Conservation (phyloP, 2,888 invertebrate genomes). For the Allophyes oxyacanthae region DNA sequence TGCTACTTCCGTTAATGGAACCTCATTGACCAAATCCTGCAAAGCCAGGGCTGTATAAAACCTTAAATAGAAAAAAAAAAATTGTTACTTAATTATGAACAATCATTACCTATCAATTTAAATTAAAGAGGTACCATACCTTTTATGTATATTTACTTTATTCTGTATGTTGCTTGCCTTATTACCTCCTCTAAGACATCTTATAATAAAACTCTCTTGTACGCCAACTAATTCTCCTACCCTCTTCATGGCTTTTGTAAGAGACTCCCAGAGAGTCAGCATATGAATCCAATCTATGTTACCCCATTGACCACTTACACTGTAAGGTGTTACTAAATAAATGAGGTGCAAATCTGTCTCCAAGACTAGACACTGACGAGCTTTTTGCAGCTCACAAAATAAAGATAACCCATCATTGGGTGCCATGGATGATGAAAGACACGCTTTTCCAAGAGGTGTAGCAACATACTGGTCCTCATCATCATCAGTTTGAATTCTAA, state of each 20-base stretch:
- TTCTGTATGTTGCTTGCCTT: constrained; percentile 88
- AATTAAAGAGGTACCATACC: constrained; percentile 70
- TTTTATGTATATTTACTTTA: constrained; percentile 91
- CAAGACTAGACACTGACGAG: constrained; percentile 96
- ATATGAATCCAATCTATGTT: constrained; percentile 95
- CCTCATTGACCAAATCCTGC: constrained; percentile 97
- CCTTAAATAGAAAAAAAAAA: constrained; percentile 75
- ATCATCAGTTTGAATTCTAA: constrained; percentile 90
- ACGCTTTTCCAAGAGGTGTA: constrained; percentile 97
- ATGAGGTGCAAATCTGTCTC: constrained; percentile 98
- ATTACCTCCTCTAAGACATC: constrained; percentile 92
- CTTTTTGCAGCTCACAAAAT: constrained; percentile 96
- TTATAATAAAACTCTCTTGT: constrained; percentile 95
- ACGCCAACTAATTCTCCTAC: constrained; percentile 97
- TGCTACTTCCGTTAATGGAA: constrained; percentile 94
- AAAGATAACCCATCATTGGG: constrained; percentile 97
- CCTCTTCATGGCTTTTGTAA: constrained; percentile 94
- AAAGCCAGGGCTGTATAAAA: constrained; percentile 97
- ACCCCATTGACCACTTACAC: constrained; percentile 94
- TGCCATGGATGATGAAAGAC: constrained; percentile 97
- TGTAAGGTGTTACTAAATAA: constrained; percentile 98
- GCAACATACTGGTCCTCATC: constrained; percentile 90
- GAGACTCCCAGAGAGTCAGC: constrained; percentile 94
- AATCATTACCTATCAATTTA: not conserved
- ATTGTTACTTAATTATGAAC: not conserved